Base-by-base conservation (phyloP, 2,797 vertebrate genomes). In the Poecilia gillii region DNA sequence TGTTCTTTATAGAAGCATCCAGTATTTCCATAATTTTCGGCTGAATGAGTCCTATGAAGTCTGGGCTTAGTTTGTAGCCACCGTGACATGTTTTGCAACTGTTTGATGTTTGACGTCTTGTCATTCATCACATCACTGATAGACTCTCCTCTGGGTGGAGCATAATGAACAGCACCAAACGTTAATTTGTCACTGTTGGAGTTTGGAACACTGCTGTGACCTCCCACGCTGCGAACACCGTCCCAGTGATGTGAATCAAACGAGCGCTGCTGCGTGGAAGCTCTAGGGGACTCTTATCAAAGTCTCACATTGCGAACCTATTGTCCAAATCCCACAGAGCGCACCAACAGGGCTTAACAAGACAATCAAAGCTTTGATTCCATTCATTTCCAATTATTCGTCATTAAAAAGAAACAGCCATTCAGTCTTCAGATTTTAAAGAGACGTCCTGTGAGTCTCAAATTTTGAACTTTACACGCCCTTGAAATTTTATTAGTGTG, bases 121-220 rank as follows among this genome's bases (percentile, higher is more conserved):
- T 43, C 3, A 41, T 5, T 8, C 66, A 33, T 6, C 11, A 57
- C 8, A 0, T 57, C 39, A 43, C 25, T 51, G 14, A 74, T 59
- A 0, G 31, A 0, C 71, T 68, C 13, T 43, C 11, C 43, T 72
- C 33, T 80, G 28, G 59, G 1, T 3, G 3, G 31, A 73, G 36
- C 36, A 81, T 73, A 53, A 81, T 71, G 49, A 85, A 33, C 14
- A 23, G 70, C 16, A 28, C 39, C 23, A 31, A 28, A 39, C 47
- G 13, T 73, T 55, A 25, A 33, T 66, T 23, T 31, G 64, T 25
- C 64, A 25, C 64, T 16, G 6, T 66, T 73, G 18, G 36, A 14
- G 81, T 87, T 83, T 87, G 66, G 59, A 79, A 80, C 77, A 77
- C 76, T 6, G 81, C 84, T 76, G 80, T 9, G 85, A 78, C 70